Base-by-base conservation (phyloP, 2,888 invertebrate species). In the Cistogaster globosa region DNA sequence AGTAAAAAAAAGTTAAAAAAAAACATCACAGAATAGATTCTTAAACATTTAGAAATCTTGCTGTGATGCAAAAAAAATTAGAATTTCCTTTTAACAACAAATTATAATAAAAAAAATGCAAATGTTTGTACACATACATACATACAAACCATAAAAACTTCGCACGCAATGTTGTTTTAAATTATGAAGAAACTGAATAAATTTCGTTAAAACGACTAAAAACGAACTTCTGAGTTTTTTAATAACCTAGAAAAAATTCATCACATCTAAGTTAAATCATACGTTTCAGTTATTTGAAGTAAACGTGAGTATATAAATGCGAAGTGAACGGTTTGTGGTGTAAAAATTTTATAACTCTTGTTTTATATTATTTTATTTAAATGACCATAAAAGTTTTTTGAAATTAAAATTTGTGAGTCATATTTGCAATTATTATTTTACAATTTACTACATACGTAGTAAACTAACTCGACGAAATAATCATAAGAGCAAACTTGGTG, bases 171-270 rank as follows among this genome's bases (percentile, higher is more conserved):
- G 58, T 60, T 71, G 71, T 53, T 74, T 53, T 68, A 80, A 74
- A 60, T 68, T 51, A 51, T 14, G 38, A 58, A 9, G 53, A 45
- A 58, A 9, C 26, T 75, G 16, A 20, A 71, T 76, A 57, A 76
- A 71, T 65, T 60, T 83, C 76, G 76, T 58, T 77, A 71, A 67
- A 42, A 71, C 82, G 82, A 83, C 51, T 71, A 65, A 62, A 69
- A 63, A 76, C 82, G 82, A 82, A 82, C 69, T 71, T 65, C 57
- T 67, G 53, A 22, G 20, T 42, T 60, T 72, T 65, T 72, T 69
- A 58, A 51, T 81, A 76, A 76, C 76, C 82, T 55, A 71, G 69
- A 83, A 83, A 71, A n/a, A 71, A 53, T 16, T 65, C 26, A 12
- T 71, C 51, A 71, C 71, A 58, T 67, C 45, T 38, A 74, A 71